These are phyloP conservation scores for Hystrix brachyura DNA, from an alignment of 2,113 vertebrate genomes.

Conservation along the genomic window DNA sequence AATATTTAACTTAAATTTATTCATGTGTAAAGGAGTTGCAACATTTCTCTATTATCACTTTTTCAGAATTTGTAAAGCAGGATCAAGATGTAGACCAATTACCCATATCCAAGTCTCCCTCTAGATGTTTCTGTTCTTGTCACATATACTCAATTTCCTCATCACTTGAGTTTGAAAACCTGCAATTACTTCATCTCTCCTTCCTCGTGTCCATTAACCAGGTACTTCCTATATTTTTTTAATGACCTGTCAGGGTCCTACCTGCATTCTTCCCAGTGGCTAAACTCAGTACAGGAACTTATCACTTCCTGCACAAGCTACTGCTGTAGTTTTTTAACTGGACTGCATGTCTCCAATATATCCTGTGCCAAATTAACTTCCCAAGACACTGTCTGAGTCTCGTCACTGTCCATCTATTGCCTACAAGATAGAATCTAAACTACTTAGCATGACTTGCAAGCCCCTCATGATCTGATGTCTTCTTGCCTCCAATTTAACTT, in stretches of 20 bases:
- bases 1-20: slow-evolving; percentile 16
- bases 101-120: neutral
- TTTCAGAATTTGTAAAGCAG: neutral
- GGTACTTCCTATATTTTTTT: slow-evolving; percentile 8
- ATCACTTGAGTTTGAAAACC: neutral
- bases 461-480: neutral
- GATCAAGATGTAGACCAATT: neutral
- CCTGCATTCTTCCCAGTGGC: neutral
- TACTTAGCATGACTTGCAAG: neutral
- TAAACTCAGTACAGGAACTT: neutral
- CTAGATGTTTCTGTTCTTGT: slow-evolving; percentile 2
- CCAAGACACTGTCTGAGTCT: neutral
- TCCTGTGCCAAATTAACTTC: slow-evolving; percentile 20
- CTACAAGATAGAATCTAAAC: slow-evolving; percentile 21
- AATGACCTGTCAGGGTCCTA: neutral
- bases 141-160: slow-evolving; percentile 19
- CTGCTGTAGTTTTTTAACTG: slow-evolving; percentile 13
- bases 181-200: neutral
- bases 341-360: neutral
- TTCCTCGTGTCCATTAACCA: neutral
- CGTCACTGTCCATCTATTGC: neutral
- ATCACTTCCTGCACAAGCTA: neutral
- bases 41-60: neutral
- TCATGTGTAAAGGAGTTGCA: neutral
- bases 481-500: neutral